phyloP scores from a whole-genome alignment of 2,113 vertebrate species.

The Chloroceryle aenea region DNA sequence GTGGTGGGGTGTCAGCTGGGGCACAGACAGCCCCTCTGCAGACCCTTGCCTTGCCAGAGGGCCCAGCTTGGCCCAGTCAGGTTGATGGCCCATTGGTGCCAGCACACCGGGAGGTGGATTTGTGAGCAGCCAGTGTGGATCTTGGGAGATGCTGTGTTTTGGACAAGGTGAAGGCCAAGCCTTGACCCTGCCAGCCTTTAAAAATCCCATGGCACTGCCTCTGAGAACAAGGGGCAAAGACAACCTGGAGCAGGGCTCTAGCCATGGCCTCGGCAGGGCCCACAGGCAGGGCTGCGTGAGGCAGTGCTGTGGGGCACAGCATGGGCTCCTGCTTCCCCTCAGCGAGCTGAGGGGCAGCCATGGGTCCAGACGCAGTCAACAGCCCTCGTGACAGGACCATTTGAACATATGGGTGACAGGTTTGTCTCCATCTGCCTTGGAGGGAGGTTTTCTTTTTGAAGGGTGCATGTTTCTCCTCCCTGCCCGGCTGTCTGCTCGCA shows the following conservation, averaged over 20 bases:
- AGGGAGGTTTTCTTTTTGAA: background rate
- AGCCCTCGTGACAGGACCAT: background rate
- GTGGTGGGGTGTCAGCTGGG: background rate
- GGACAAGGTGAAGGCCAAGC: background rate
- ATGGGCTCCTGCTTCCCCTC: background rate
- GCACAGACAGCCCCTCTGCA: background rate
- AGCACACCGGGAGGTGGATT: background rate
- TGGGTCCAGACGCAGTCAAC: background rate
- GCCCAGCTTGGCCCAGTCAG: background rate
- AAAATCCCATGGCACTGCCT: rapidly evolving
- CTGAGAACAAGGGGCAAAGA: rapidly evolving
- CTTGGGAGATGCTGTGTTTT: background rate
- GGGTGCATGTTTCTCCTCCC: background rate
- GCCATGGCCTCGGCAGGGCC: background rate
- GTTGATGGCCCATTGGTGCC: rapidly evolving
- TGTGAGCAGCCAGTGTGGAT: background rate
- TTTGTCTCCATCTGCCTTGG: background rate
- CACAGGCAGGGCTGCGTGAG: rapidly evolving
- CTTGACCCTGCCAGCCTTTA: background rate
- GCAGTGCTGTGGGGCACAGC: rapidly evolving
- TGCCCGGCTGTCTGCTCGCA: background rate
- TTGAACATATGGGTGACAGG: background rate
- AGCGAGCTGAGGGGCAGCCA: background rate
- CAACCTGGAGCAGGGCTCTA: background rate
- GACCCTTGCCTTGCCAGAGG: background rate